Evolutionary conservation across 1,140 invertebrate species (phyloP).

Genomic region (Drosophila bocki): DNA sequence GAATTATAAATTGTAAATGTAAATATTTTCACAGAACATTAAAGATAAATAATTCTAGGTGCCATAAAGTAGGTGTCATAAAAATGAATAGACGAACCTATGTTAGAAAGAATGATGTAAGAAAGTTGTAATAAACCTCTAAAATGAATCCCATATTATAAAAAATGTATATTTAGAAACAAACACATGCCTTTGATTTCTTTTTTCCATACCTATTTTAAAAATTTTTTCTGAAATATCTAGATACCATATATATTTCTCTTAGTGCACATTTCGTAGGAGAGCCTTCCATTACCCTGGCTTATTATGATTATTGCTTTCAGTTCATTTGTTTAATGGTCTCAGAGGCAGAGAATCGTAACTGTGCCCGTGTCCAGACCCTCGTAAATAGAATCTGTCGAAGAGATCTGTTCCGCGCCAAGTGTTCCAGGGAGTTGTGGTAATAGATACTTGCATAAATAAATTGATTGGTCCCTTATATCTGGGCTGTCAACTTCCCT

Average conservation of each 20-base stretch:
- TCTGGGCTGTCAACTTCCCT: conserved; percentile 28
- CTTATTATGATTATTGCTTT: conserved; percentile 77
- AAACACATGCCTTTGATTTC: too few species aligned
- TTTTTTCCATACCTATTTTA: not conserved
- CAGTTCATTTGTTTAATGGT: conserved; percentile 77
- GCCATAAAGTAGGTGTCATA: not conserved
- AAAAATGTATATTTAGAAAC: too few species aligned
- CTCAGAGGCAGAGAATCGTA: conserved; percentile 15
- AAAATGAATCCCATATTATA: too few species aligned
- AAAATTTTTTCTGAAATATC: too few species aligned
- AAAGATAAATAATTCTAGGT: not conserved
- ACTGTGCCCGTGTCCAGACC: conserved; percentile 17
- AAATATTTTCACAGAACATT: not conserved
- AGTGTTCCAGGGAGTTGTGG: conserved; percentile 36
- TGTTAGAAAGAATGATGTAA: not conserved
- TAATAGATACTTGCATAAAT: conserved; percentile 50
- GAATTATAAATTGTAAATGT: not conserved
- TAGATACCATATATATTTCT: not conserved
- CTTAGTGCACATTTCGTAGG: conserved; percentile 13
- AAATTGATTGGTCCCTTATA: conserved; percentile 33
- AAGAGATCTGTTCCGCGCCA: conserved; percentile 26
- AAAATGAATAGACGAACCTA: not conserved
- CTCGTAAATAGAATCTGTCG: conserved; percentile 33
- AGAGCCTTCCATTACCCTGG: conserved; percentile 11
- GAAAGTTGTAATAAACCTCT: not conserved